Evolutionary conservation across 1,140 invertebrate species (phyloP).

Genomic region (Magallana gigas): DNA sequence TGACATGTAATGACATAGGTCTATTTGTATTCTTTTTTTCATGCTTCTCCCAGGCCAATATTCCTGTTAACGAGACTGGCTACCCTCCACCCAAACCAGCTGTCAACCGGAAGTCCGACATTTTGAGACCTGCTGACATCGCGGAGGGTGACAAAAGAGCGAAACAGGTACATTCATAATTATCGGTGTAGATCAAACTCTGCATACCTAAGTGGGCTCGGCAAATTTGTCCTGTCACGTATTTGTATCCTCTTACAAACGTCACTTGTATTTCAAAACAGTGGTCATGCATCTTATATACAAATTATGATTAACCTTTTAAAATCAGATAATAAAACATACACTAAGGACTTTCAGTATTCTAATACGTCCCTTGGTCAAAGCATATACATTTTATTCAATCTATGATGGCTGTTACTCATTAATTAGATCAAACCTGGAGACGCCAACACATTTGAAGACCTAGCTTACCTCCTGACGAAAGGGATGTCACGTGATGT

Average conservation of each 20-base stretch:
- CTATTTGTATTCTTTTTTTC: neutral
- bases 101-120: slow-evolving; percentile 39
- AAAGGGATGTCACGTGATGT: slow-evolving; percentile 50
- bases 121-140: slow-evolving; percentile 35
- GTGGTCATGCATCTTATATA: too few relatives aligned
- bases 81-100: slow-evolving; percentile 50
- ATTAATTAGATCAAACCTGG: slow-evolving; percentile 21
- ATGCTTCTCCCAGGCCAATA: neutral
- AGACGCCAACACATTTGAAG: slow-evolving; percentile 27
- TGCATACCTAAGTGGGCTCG: too few relatives aligned
- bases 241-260: too few relatives aligned
- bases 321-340: too few relatives aligned
- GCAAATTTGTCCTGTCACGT: too few relatives aligned
- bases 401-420: too few relatives aligned
- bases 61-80: neutral
- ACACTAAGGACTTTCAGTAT: too few relatives aligned
- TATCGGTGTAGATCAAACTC: too few relatives aligned
- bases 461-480: slow-evolving; percentile 45
- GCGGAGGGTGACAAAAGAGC: slow-evolving; percentile 40
- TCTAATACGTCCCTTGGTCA: neutral
- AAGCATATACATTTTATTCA: too few relatives aligned
- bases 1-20: too few relatives aligned
- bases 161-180: slow-evolving; percentile 34
- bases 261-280: too few relatives aligned
- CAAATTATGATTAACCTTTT: too few relatives aligned